These are phyloP conservation scores for Danaus plexippus DNA, from an alignment of 1,140 invertebrate genomes.

Conservation along the genomic window DNA sequence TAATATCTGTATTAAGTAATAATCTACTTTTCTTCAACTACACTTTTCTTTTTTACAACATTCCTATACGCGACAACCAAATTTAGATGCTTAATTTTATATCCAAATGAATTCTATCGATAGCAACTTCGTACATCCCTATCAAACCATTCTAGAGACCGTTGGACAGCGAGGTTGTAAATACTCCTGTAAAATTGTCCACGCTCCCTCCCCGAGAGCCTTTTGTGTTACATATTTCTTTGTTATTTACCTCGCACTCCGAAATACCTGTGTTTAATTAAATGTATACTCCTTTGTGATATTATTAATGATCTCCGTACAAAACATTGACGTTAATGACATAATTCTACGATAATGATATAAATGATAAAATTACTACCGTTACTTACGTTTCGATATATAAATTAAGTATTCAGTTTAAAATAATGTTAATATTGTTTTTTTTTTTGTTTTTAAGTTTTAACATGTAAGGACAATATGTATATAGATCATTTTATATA, in stretches of 20 bases:
- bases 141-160: constrained; percentile 58
- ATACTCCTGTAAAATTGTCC: constrained; percentile 71
- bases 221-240: constrained; percentile 69
- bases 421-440: background rate
- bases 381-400: no score
- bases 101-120: constrained; percentile 24
- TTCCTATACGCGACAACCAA: no score
- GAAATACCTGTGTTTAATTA: constrained; percentile 15
- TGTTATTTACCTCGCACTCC: constrained; percentile 59
- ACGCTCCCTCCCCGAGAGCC: constrained; percentile 58
- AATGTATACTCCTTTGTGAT: constrained; percentile 1
- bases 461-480: no score
- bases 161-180: constrained; percentile 69
- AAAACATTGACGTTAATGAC: no score
- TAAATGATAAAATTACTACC: no score
- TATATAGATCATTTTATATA: background rate
- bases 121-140: constrained; percentile 26
- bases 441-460: background rate
- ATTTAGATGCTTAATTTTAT: background rate
- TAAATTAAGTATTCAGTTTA: no score
- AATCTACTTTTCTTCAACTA: background rate
- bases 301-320: no score
- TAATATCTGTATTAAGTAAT: no score
- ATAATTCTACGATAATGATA: no score
- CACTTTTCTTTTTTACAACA: no score